Evolutionary conservation across 2,797 vertebrate species (phyloP).

Genomic region (Darevskia nairensis): DNA sequence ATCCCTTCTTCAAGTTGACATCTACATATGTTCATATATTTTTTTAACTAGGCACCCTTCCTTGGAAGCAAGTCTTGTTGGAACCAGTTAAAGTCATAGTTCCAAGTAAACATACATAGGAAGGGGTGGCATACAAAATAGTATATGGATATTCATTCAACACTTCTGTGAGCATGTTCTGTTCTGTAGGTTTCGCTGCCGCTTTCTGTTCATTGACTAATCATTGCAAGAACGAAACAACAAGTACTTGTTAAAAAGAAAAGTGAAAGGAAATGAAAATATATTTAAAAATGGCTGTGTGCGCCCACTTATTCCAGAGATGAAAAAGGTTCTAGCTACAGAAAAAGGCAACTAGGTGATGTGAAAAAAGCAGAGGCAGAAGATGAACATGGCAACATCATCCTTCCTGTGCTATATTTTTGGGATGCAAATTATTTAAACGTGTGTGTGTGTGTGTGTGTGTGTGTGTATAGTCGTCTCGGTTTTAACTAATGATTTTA

Average conservation of each 20-base stretch:
- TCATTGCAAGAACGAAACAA: not conserved
- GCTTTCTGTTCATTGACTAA: not conserved
- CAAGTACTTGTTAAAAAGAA: not conserved
- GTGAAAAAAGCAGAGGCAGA: conserved; percentile 44
- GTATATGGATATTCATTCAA: too few relatives aligned
- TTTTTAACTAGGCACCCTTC: not conserved
- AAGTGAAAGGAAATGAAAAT: not conserved
- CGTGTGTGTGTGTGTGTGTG: conserved; percentile 64
- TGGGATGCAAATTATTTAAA: conserved; percentile 50
- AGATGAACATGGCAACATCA: conserved; percentile 15
- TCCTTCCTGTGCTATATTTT: conserved; percentile 42
- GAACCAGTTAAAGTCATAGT: too few relatives aligned
- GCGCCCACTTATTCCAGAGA: not conserved
- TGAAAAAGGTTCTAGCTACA: not conserved
- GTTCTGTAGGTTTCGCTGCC: not conserved
- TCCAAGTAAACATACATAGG: too few relatives aligned
- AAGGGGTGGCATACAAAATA: too few relatives aligned
- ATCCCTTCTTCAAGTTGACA: not conserved
- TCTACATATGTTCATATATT: not conserved
- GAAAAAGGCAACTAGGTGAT: conserved; percentile 25
- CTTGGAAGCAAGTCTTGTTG: too few relatives aligned
- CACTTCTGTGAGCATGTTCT: too few relatives aligned
- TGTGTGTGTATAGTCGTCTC: conserved; percentile 19
- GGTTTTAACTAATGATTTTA: conserved; percentile 76
- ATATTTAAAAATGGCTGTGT: not conserved